Base-by-base conservation (phyloP, 2,113 vertebrate genomes). In the Bolborhynchus lineola region DNA sequence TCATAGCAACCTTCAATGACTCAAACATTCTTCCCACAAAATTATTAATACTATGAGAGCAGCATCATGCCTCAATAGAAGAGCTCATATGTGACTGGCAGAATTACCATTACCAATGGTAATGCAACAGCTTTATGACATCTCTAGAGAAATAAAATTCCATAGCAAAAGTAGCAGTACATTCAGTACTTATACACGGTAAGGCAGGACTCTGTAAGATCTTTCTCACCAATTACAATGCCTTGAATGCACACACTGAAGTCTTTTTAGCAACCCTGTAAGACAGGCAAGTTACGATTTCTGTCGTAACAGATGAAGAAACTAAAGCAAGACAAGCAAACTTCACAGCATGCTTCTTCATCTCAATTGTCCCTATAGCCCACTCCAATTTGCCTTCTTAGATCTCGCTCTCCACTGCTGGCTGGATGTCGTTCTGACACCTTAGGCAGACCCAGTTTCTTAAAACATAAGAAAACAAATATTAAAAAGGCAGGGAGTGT, bases 1-100 rank as follows among this genome's bases (percentile, higher is more conserved):
- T 94, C 89, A 49, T n/a, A 85, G 91, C 78, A 92, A 83, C 76
- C 62, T 88, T 49, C 72, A 92, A 23, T 50, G 67, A 95, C 46
- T 88, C 87, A 71, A 79, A 75, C 35, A 79, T 39, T 86, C 68
- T 71, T 63, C 68, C 64, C 60, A 78, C 20, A 75, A 69, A 76
- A 86, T 69, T 47, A 25, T 68, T 88, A 88, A 80, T 13, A 70
- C 20, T 20, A 72, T 33, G 49, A 74, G 44, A 44, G 7, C 20
- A 90, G 70, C 79, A 82, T 39, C 37, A 59, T 24, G 50, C 76
- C 60, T 68, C 39, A 82, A 11, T 16, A 28, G 42, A 91, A 88
- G 17, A 83, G 15, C n/a, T 7, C 7, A 46, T 31, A 75, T 0
- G 0, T 59, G 69, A 83, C 57, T 83, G 52, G 46, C 37, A 82